Percentiles rank a stretch among this genome's conserved stretches.
Evolutionary conservation across 1,140 invertebrate species (phyloP).

Genomic region (Drosophila dunni): DNA sequence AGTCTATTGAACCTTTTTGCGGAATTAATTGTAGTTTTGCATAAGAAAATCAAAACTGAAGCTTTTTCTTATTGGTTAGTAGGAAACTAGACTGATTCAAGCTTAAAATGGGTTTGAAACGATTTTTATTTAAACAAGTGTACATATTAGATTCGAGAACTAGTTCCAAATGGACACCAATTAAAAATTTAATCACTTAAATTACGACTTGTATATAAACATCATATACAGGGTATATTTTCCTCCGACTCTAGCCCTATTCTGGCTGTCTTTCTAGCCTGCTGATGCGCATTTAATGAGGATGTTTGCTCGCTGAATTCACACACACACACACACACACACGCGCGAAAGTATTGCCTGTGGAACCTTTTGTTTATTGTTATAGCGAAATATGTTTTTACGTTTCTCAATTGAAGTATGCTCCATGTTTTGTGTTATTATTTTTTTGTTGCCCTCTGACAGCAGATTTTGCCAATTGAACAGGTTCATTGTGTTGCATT

Average conservation of each 20-base stretch:
- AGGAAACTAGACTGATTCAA: no score
- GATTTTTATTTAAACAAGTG: no score
- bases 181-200: no score
- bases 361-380: conserved; percentile 19
- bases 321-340: conserved; percentile 7
- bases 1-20: neutral
- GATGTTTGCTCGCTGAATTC: neutral
- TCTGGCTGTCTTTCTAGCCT: neutral
- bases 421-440: no score
- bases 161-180: no score
- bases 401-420: conserved; percentile 5
- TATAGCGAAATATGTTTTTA: conserved; percentile 17
- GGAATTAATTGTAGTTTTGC: no score
- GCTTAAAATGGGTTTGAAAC: no score
- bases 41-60: no score
- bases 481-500: conserved; percentile 9
- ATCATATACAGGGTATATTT: neutral
- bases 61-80: no score
- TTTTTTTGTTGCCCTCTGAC: neutral
- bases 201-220: no score
- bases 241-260: neutral
- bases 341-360: conserved; percentile 18
- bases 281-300: conserved; percentile 25
- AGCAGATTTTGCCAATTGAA: conserved; percentile 16
- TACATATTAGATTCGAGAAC: no score